phyloP scores from a whole-genome alignment of 2,113 vertebrate genomes.

The Pluvianellus socialis region DNA sequence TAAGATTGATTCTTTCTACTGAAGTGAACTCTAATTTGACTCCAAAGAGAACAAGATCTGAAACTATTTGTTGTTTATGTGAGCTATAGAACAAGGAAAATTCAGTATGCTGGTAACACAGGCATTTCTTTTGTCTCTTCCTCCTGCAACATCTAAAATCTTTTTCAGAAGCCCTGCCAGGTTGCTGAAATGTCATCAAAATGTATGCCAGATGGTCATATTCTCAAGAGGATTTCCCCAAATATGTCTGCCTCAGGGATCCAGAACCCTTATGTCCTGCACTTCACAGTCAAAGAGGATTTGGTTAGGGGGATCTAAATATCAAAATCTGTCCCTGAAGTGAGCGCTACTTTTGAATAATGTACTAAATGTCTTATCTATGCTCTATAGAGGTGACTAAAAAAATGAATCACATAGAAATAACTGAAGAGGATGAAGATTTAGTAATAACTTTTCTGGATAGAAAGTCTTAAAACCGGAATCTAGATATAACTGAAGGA shows the following conservation, averaged over 20 bases:
- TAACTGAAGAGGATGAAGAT: neutral
- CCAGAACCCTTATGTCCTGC: neutral
- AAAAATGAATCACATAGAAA: neutral
- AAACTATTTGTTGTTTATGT: neutral
- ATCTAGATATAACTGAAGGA: neutral
- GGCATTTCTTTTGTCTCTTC: neutral
- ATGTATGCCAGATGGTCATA: slow-evolving; percentile 5
- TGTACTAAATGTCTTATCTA: neutral
- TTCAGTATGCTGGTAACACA: neutral
- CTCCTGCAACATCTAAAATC: neutral
- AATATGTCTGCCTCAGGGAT: neutral
- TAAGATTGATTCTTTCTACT: neutral
- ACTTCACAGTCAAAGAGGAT: neutral
- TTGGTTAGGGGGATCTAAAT: slow-evolving; percentile 2
- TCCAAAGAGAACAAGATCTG: neutral
- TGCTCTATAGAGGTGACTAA: neutral
- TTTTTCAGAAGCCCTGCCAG: neutral
- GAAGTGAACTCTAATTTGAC: neutral
- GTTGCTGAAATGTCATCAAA: slow-evolving; percentile 11
- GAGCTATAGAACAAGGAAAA: neutral
- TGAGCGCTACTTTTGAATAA: neutral
- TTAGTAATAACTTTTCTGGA: neutral
- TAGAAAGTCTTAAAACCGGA: neutral
- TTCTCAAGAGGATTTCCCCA: neutral
- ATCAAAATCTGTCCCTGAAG: slow-evolving; percentile 16